Base-by-base conservation (phyloP, 2,113 vertebrate genomes). In the Dicrurus megarhynchus region DNA sequence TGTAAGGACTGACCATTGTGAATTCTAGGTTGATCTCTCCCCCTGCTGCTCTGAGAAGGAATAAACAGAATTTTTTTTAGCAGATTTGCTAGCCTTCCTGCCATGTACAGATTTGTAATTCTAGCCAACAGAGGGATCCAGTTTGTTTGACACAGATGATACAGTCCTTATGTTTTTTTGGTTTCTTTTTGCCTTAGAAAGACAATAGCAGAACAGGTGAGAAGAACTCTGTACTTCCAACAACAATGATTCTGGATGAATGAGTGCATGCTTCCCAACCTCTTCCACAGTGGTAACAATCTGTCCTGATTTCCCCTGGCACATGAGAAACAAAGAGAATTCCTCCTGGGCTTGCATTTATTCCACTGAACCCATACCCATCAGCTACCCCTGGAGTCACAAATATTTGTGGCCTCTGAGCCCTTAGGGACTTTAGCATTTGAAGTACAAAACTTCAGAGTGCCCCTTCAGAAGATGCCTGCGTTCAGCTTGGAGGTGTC, bases 401-500 rank as follows among this genome's bases (percentile, higher is more conserved):
- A 77, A 4, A 2, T 69, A 11, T 26, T 67, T 78, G 20, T 59
- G n/a, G 10, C 32, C 15, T 74, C 60, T 81, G 65, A 81, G 16
- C 7, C 32, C 2, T 0, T 37, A 52, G 32, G 23, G 13, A 26
- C 22, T 15, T 65, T 84, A 69, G 15, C 28, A 39, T 75, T 27
- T 59, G 35, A 94, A 79, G 37, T 46, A 59, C 12, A 78, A 46
- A 71, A 77, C 10, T 32, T 74, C 1, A 55, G 23, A 30, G 8
- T 68, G 16, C 5, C 7, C n/a, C 16, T 87, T 77, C 50, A 75
- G 44, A 79, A 71, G 30, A 23, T 71, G 35, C 35, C n/a, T 75
- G 16, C 0, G 0, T 39, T 70, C 17, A 65, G 30, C 37, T 50
- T 57, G 19, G 24, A 74, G 19, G 3, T 73, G 10, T 65, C 27